These are phyloP conservation scores for Electrophaes corylata DNA, from an alignment of 2,888 invertebrate species.

Conservation along the genomic window DNA sequence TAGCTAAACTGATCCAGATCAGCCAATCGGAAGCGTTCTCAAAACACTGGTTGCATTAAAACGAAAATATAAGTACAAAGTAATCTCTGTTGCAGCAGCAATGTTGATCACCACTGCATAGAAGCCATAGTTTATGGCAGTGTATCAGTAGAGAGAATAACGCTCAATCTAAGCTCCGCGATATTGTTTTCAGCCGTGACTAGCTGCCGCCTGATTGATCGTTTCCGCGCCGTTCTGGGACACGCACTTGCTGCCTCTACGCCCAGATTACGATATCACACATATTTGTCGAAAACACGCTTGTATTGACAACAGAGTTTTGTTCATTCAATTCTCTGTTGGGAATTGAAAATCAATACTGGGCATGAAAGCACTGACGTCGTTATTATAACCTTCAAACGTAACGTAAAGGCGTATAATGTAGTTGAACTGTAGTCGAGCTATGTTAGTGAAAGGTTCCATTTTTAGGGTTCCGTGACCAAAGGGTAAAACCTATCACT, in stretches of 20 bases:
- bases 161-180: constrained; percentile 43
- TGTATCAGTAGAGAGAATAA: constrained; percentile 29
- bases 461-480: too few species aligned
- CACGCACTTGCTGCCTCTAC: constrained; percentile 19
- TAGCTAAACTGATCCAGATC: too few species aligned
- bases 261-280: constrained; percentile 9
- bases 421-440: too few species aligned
- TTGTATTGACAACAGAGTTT: neutral
- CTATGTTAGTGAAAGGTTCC: too few species aligned
- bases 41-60: too few species aligned
- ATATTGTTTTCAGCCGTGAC: constrained; percentile 58
- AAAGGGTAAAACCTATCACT: too few species aligned
- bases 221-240: constrained; percentile 42
- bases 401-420: too few species aligned
- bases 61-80: too few species aligned
- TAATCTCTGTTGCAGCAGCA: too few species aligned
- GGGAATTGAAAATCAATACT: neutral
- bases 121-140: neutral
- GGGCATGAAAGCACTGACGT: too few species aligned
- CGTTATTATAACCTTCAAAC: too few species aligned
- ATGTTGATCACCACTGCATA: neutral
- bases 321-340: neutral
- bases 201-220: constrained; percentile 54
- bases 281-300: constrained; percentile 4
- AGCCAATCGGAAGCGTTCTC: too few species aligned